A percentile compares a stretch with the other conserved stretches of the same genome.
phyloP scores from a whole-genome alignment of 1,140 invertebrate genomes.

The Tetragonula clypearis region DNA sequence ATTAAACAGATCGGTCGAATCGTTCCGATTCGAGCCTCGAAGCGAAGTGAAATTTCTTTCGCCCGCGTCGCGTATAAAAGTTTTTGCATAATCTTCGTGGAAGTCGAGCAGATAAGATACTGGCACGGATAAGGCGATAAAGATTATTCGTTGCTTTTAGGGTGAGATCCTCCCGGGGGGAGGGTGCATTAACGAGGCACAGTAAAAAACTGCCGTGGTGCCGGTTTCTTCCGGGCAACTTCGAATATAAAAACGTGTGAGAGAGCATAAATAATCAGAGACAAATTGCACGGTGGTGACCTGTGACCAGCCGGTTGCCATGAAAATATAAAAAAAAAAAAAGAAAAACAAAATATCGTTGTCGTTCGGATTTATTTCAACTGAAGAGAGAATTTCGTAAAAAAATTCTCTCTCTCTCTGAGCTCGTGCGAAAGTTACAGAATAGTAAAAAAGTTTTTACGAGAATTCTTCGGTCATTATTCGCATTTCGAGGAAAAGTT shows the following conservation, averaged over 20 bases:
- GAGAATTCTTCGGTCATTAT: neutral
- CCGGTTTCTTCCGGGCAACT: constrained; percentile 3
- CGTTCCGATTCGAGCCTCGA: no score
- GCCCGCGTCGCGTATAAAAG: constrained; percentile 23
- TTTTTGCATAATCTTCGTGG: constrained; percentile 48
- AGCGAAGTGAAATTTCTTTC: neutral
- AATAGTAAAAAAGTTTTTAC: neutral
- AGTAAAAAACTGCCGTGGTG: constrained; percentile 28
- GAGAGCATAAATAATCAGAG: constrained; percentile 13
- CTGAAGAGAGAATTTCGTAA: neutral
- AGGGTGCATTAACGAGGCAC: constrained; percentile 49
- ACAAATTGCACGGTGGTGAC: constrained; percentile 8
- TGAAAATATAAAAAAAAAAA: neutral
- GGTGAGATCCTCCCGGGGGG: constrained; percentile 39
- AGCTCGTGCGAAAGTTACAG: neutral
- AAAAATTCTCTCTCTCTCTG: neutral
- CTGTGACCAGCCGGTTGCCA: no score
- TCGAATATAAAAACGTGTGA: constrained; percentile 4
- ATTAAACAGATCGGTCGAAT: neutral
- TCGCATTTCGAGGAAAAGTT: neutral
- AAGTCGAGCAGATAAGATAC: constrained; percentile 37
- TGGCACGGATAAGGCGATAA: constrained; percentile 55
- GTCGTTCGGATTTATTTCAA: neutral
- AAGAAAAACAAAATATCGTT: no score
- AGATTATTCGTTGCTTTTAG: constrained; percentile 60